Base-by-base conservation (phyloP, 30 jellyfish, hydroid and myxozoan genomes). In the Aurelia sp. region DNA sequence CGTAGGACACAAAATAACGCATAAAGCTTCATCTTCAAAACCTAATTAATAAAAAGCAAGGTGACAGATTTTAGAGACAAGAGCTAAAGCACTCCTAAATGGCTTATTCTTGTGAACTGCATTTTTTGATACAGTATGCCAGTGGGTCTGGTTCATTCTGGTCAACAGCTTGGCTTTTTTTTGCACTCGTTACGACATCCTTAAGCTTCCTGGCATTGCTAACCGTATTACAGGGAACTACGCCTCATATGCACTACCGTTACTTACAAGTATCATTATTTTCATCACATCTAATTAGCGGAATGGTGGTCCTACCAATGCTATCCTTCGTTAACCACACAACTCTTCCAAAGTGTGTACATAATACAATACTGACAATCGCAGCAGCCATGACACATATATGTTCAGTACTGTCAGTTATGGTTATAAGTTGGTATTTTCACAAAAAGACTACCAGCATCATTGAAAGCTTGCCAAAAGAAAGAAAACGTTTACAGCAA, bases 331-430 rank as follows among this genome's bases (percentile, higher is more conserved):
- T 13, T 11, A n/a, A 59, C 33, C 33, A 13, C 69, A 59, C 69
- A 59, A 59, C 11, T 3, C 69, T 59, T 5, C 69, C 69, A 7
- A n/a, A 21, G 33, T 59, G 69, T 21, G 31, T 12, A 21, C 69
- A 59, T 59, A 59, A 59, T 6, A 59, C 13, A 9, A 59, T 59
- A 59, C 33, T 59, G 33, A 59, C 69, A 35, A 18, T 18, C 35
- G 23, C 69, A 4, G 69, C 69, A 59, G 69, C 69, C 69, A 59
- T 59, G 69, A 18, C 69, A 7, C 69, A 59, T 21, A 18, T 13
- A 4, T n/a, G 33, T n/a, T 59, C 69, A 18, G 69, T 59, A 59
- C 33, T 21, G 33, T 18, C 69, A 18, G 16, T 59, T 18, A 59
- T 59, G 69, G 69, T 59, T n/a, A 13, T 59, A 12, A 59, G 69